Conservation (phyloP, 1,140 invertebrate genomes). For the Matsumurasca onukii region DNA sequence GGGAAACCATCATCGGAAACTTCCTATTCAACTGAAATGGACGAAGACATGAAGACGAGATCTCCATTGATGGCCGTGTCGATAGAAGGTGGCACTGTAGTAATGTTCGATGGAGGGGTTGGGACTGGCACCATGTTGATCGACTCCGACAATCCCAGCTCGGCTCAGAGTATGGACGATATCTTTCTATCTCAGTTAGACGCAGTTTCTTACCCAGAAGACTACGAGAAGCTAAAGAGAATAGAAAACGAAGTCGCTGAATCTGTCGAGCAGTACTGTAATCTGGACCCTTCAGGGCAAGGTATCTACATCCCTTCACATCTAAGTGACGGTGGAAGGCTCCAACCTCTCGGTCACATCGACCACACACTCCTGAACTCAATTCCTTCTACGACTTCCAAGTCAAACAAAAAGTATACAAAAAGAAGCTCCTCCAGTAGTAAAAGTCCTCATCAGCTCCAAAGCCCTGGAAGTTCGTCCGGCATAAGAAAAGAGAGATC, state of each 20-base stretch:
- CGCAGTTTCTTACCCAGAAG: slow-evolving; percentile 58
- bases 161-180: slow-evolving; percentile 45
- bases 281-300: slow-evolving; percentile 26
- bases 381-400: slow-evolving; percentile 31
- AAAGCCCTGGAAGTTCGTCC: slow-evolving; percentile 29
- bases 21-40: slow-evolving; percentile 42
- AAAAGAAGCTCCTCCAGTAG: slow-evolving; percentile 35
- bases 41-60: slow-evolving; percentile 36
- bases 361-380: slow-evolving; percentile 33
- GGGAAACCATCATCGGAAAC: slow-evolving; percentile 62
- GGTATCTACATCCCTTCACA: slow-evolving; percentile 34
- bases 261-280: slow-evolving; percentile 42
- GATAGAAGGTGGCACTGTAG: slow-evolving; percentile 42
- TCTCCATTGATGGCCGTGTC: slow-evolving; percentile 46
- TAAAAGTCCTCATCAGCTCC: slow-evolving; percentile 18
- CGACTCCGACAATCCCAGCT: slow-evolving; percentile 41
- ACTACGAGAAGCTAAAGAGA: slow-evolving; percentile 68
- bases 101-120: slow-evolving; percentile 40
- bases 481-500: slow-evolving; percentile 73
- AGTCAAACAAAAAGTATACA: slow-evolving; percentile 40
- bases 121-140: slow-evolving; percentile 31
- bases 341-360: slow-evolving; percentile 22
- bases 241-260: slow-evolving; percentile 47
- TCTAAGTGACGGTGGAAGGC: slow-evolving; percentile 15
- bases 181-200: slow-evolving; percentile 44